Evolutionary conservation across 1,140 invertebrate species (phyloP), one percentile per base, ranked within the genome.

Genomic region (Phortica variegata): DNA sequence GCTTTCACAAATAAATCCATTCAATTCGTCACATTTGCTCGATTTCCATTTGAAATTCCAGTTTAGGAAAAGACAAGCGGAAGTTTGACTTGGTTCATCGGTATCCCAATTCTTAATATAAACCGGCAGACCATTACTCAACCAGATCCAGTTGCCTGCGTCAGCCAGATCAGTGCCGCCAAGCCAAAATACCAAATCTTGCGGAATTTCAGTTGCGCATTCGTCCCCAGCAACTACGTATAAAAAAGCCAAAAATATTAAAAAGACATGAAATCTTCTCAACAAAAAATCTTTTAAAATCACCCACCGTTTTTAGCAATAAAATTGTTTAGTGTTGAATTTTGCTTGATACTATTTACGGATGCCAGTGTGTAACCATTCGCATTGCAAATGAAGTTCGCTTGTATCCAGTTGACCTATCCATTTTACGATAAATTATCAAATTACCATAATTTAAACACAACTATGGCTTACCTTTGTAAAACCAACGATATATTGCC

Each of bases 1-100:
- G 17, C 48, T 54, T 43, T 65, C 58, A 43, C 62, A 65, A 20
- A 65, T 45, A 7, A 65, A 61, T 29, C 17, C 48, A 16, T 54
- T 43, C 13, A 56, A 37, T 0, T 45, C 8, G 15, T 33, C 2
- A 13, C 62, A 65, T 6, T 32, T 62, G 13, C 58, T 59, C 37
- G 61, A 53, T 61, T 61, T 61, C 2, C 20, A 31, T 2, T 43
- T 17, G 21, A 26, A 26, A 26, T 66, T 50, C 2, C 15, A 2
- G 3, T 23, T 48, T 17, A 66, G 36, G 2, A 48, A 9, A 8
- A 66, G 23, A 31, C 62, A 65, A 16, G 31, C 58, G 15, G 39
- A 26, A n/a, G 6, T 12, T 0, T 3, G 36, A 44, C 10, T 17
- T 0, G 54, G 65, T 15, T 63, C 60, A 0, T 33, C 12, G 0